phyloP scores from a whole-genome alignment of 2,113 vertebrate species.

The Mesembrinibis cayennensis region DNA sequence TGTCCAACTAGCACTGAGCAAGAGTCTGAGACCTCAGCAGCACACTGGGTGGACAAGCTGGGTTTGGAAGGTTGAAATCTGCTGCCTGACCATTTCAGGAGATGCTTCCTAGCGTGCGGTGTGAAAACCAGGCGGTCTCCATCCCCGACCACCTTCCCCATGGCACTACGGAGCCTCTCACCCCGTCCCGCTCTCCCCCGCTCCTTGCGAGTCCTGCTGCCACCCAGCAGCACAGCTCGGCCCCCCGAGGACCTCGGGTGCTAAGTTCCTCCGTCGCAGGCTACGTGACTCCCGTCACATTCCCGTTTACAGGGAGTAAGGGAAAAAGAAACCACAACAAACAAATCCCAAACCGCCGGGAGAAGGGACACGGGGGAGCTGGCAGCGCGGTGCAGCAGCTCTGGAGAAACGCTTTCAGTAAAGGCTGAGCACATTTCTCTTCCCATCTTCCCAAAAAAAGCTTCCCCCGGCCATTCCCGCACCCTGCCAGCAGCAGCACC shows the following conservation, averaged over 20 bases:
- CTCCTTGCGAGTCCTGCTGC: background rate
- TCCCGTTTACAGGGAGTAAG: background rate
- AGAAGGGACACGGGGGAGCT: background rate
- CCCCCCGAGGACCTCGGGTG: background rate
- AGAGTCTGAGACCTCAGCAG: background rate
- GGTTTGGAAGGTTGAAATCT: background rate
- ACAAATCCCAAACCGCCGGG: background rate
- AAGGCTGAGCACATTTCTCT: too few species aligned
- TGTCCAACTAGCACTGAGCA: background rate
- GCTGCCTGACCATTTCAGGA: background rate
- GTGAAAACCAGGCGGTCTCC: background rate
- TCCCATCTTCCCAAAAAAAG: background rate
- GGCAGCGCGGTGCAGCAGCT: background rate
- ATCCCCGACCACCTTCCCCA: background rate
- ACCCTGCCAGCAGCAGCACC: background rate
- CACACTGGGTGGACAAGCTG: background rate
- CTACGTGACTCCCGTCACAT: background rate
- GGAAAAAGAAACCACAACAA: background rate
- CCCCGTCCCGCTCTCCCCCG: background rate
- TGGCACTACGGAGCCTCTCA: background rate
- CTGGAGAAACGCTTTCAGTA: background rate
- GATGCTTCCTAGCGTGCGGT: background rate
- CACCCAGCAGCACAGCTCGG: background rate
- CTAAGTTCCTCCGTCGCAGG: background rate
- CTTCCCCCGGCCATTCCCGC: too few species aligned